Evolutionary conservation across 2,113 vertebrate genomes (phyloP), one percentile per base, ranked within the genome.

Genomic region (Seriola aureovittata): DNA sequence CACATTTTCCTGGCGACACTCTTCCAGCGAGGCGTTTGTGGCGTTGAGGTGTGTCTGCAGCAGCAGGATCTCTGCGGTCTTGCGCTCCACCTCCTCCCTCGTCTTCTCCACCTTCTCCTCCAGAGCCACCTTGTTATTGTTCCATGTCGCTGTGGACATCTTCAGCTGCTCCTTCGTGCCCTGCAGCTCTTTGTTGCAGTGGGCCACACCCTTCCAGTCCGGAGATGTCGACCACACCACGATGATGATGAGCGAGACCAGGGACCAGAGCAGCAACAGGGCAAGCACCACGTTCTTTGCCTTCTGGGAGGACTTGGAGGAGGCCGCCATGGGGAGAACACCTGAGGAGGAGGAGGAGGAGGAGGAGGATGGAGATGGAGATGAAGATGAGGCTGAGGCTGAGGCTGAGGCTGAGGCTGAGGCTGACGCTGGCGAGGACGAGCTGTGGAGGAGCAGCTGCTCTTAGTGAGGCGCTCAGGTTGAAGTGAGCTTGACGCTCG

Each of bases 211-310:
- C 81, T 94, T 94, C 89, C 91, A 65, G 80, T 90, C 85, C 0
- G 95, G 92, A 1, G 92, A 93, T 3, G 93, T 95, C 6, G 90
- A 88, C 95, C 95, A 95, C 9, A 95, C 94, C 81, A 93, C 93
- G 29, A 95, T 94, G 67, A 92, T 66, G 9, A 95, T 67, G 11
- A 95, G 81, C 0, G 95, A 92, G 21, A 86, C 17, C 44, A 95
- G 29, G 29, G 90, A 93, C 95, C 94, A 95, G 8, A 95, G 54
- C 2, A 77, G 36, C 84, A 95, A 90, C 29, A 88, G 21, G 25
- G 13, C 80, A 3, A 95, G 59, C 25, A 88, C 68, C 36, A 88
- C 54, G 0, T 86, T 91, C 74, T 82, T 75, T 0, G 62, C 74
- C 1, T 2, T 92, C 52, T 87, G 58, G 11, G 92, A 91, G 2